These are phyloP conservation scores for Raillietiella orientalis DNA, from an alignment of 2,888 invertebrate species.

Conservation along the genomic window DNA sequence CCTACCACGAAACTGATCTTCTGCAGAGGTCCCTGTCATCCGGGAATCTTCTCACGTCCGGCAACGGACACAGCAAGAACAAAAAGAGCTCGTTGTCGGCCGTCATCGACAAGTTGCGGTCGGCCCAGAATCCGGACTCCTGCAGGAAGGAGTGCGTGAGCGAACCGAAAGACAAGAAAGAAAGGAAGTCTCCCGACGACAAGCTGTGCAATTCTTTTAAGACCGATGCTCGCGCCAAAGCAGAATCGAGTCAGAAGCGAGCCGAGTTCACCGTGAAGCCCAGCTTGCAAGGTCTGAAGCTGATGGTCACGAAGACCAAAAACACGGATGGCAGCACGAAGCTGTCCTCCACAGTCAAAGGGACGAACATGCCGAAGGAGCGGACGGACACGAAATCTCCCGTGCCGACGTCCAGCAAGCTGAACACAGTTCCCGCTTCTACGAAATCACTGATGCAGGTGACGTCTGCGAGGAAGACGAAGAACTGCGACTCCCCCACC, in stretches of 20 bases:
- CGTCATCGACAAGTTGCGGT: slow-evolving; percentile 54
- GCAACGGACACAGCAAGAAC: too few species aligned
- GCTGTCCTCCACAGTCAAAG: slow-evolving; percentile 5
- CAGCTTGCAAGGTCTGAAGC: slow-evolving; percentile 58
- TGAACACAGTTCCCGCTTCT: too few species aligned
- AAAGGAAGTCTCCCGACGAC: too few species aligned
- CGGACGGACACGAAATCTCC: too few species aligned
- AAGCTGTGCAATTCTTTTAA: too few species aligned
- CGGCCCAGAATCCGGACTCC: slow-evolving; percentile 20
- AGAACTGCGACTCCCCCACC: not conserved
- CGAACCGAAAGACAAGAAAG: slow-evolving; percentile 5
- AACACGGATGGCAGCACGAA: slow-evolving; percentile 15
- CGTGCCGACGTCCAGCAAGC: too few species aligned
- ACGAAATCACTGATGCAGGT: too few species aligned
- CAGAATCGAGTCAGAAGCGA: slow-evolving; percentile 6
- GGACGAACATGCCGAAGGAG: too few species aligned
- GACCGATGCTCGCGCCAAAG: too few species aligned
- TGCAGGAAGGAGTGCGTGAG: slow-evolving; percentile 3
- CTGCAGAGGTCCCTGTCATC: slow-evolving; percentile 19
- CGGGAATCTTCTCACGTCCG: slow-evolving; percentile 22
- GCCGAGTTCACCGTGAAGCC: slow-evolving; percentile 46
- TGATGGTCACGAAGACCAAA: slow-evolving; percentile 56
- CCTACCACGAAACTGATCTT: too few species aligned
- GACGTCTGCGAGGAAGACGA: too few species aligned
- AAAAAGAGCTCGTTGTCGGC: slow-evolving; percentile 43